Evolutionary conservation across 2,797 vertebrate genomes (phyloP), one percentile per base, ranked within the genome.

Genomic region (Megaceryle alcyon): DNA sequence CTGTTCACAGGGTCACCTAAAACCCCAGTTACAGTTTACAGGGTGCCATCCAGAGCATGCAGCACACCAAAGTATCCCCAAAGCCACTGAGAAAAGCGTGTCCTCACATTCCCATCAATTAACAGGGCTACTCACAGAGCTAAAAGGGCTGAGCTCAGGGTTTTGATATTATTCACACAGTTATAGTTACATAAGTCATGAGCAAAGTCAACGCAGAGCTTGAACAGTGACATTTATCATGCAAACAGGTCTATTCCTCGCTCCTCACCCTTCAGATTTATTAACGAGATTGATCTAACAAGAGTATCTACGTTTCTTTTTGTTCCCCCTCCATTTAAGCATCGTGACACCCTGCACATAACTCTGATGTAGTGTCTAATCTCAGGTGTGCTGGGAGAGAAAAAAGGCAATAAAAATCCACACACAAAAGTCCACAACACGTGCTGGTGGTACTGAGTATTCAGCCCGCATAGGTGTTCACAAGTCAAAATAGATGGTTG

Each of bases 221-320:
- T 7, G 28, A 68, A 29, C 1, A n/a, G 68, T 59, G 91, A 63
- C 79, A 87, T 95, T 86, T 57, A 65, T 94, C 91, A 91, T 1
- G 17, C 53, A 78, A 90, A 83, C 80, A 79, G 82, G 53, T 44
- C 71, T 63, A 41, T 48, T 73, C 75, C 56, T 73, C 5, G 63
- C 82, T 86, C 51, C 49, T 81, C 3, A 2, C 77, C 71, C 75
- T 90, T 87, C 84, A 60, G 82, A 94, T 96, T 89, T 89, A 94
- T 92, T 83, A 66, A 86, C 64, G 1, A 82, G 89, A 82, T 94
- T 87, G 89, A 92, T 93, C 75, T 71, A 80, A 80, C 66, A 89
- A 33, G 51, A 29, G 39, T 57, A 82, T 80, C 91, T 70, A 70
- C 1, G 0, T 73, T 91, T 70, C 69, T 59, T 89, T 83, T 82